A percentile compares a stretch with the other conserved stretches of the same genome.
Conservation (phyloP, 92 coral and sea anemone species). For the Parazoanthus darwini region DNA sequence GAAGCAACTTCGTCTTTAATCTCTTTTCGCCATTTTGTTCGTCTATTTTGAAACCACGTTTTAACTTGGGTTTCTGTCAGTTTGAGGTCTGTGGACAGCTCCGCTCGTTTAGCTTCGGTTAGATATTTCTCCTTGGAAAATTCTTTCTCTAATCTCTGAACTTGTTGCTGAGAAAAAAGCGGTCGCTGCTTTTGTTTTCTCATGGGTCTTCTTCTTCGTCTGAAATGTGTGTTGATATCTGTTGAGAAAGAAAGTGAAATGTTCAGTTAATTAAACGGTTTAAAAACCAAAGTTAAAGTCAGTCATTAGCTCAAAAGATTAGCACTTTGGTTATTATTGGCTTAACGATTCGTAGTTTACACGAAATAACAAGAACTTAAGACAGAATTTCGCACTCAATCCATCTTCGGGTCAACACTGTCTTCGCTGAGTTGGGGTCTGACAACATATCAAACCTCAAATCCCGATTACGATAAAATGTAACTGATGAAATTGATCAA, state of each 20-base stretch:
- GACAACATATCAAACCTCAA: slow-evolving; percentile 2
- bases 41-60: slow-evolving; percentile 66
- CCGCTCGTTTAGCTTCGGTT: slow-evolving; percentile 55
- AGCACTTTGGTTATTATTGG: neutral
- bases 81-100: slow-evolving; percentile 55
- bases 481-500: neutral
- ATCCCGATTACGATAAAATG: neutral
- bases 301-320: neutral
- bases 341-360: neutral
- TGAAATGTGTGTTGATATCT: slow-evolving; percentile 47
- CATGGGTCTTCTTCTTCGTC: slow-evolving; percentile 52
- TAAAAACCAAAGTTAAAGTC: neutral
- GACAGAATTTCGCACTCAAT: slow-evolving; percentile 16
- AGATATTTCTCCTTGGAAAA: slow-evolving; percentile 51
- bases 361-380: neutral
- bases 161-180: slow-evolving; percentile 58
- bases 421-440: neutral
- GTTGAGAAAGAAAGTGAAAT: neutral
- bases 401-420: slow-evolving; percentile 21
- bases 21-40: slow-evolving; percentile 65
- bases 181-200: slow-evolving; percentile 59
- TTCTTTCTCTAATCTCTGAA: slow-evolving; percentile 60
- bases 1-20: slow-evolving; percentile 49
- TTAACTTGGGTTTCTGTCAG: slow-evolving; percentile 62
- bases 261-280: neutral